phyloP scores from a whole-genome alignment of 2,113 vertebrate species.

The Pimephales promelas region DNA sequence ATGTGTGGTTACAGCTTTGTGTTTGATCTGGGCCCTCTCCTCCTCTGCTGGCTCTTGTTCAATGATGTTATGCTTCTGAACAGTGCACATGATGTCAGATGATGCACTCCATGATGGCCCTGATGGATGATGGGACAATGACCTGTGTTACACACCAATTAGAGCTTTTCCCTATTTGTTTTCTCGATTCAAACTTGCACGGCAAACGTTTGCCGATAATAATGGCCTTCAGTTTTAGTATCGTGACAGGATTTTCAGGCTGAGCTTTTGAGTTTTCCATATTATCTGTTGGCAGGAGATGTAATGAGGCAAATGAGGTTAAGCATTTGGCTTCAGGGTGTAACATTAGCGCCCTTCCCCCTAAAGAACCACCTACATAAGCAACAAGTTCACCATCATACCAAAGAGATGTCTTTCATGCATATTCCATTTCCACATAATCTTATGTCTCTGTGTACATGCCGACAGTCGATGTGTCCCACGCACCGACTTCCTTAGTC shows the following conservation, averaged over 20 bases:
- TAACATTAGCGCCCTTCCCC: constrained; percentile 5
- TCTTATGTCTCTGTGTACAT: too few species aligned
- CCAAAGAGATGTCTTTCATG: background rate
- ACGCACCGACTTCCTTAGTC: too few species aligned
- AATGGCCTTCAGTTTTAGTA: background rate
- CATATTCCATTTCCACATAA: background rate
- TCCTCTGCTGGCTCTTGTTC: constrained; percentile 11
- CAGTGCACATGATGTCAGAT: background rate
- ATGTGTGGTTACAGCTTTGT: constrained; percentile 42
- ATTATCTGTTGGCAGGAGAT: constrained; percentile 27
- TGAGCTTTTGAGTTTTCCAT: constrained; percentile 41
- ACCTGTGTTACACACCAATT: constrained; percentile 28
- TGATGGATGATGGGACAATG: background rate
- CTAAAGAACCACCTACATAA: constrained; percentile 5
- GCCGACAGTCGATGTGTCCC: too few species aligned
- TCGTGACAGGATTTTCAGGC: constrained; percentile 6
- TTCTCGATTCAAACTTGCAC: background rate
- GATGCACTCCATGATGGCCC: background rate
- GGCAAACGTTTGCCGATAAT: constrained; percentile 1
- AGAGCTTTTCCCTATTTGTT: background rate
- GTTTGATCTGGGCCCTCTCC: constrained; percentile 22
- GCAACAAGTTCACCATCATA: constrained; percentile 39
- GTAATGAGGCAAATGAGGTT: constrained; percentile 53
- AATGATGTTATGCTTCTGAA: background rate
- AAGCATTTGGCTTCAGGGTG: constrained; percentile 33